These are phyloP conservation scores for Noctua comes DNA, from an alignment of 2,888 invertebrate genomes.

Conservation along the genomic window DNA sequence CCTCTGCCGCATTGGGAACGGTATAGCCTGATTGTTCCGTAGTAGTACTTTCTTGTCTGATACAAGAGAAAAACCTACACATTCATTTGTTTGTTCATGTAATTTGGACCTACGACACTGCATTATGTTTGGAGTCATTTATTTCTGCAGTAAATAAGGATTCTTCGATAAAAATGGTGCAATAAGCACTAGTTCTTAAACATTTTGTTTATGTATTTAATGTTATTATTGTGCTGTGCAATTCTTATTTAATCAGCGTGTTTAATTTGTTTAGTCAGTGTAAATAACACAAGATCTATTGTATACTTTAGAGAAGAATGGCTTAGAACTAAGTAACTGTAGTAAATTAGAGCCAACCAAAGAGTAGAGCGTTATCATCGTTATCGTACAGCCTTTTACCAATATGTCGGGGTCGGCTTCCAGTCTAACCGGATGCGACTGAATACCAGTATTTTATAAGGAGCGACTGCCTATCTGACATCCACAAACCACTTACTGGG, in stretches of 20 bases:
- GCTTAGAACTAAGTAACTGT: background rate
- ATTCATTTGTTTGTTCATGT: background rate
- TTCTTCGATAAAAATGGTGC: conserved; percentile 10
- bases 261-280: conserved; percentile 7
- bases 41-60: background rate
- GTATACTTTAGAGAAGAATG: conserved; percentile 1
- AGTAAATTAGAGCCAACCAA: background rate
- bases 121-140: background rate
- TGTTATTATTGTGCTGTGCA: background rate
- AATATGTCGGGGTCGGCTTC: background rate
- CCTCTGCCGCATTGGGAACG: background rate
- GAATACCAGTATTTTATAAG: background rate
- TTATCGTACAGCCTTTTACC: background rate
- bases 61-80: background rate
- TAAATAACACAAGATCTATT: background rate
- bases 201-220: conserved; percentile 8
- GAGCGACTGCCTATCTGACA: background rate
- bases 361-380: background rate
- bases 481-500: background rate
- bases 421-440: background rate
- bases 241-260: conserved; percentile 7
- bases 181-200: conserved; percentile 1
- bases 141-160: background rate
- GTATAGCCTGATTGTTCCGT: background rate
- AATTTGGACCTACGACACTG: too few relatives aligned